Evolutionary conservation across 2,113 vertebrate species (phyloP), one percentile per base, ranked within the genome.

Genomic region (Apteryx owenii): DNA sequence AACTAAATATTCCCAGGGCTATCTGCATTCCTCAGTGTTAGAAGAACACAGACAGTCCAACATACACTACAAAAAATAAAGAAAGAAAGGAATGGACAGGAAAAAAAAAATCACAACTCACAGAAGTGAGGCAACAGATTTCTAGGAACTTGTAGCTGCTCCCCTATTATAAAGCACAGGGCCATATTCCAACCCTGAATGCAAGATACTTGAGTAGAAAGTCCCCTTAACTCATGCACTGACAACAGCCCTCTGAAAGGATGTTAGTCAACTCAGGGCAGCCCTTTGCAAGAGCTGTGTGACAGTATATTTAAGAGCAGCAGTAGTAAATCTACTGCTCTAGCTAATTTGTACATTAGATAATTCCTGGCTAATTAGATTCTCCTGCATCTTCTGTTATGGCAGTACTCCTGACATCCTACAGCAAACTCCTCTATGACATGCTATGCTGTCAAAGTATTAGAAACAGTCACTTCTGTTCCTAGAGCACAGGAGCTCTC

Each of bases 401-500:
- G 88, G 62, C 38, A 19, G 15, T n/a, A 65, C 50, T 51, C 46
- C 44, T 71, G 33, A 51, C 42, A 40, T 61, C 56, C 38, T 54
- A 4, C 8, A 38, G 26, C 1, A 1, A 2, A 26, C 0, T 0
- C 16, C 40, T 36, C 61, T 13, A 3, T 7, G 54, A 58, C 14
- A 8, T 3, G 10, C 14, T 13, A 7, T 1, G 0, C 15, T 26
- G 25, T 16, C 22, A 2, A 36, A 48, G 12, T 1, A 28, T 23
- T 10, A 33, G 28, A 25, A 75, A n/a, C 1, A 21, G 38, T 10
- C 2, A 0, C 28, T 78, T 17, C 38, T 61, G 13, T 8, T n/a
- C 9, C 60, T n/a, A 16, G 19, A 50, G 40, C 58, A 10, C 26
- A 66, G 1, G 19, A 10, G 20, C 44, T 51, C 73, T 16, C 33